Conservation (phyloP, 92 coral and sea anemone species). For the Micromussa lordhowensis region DNA sequence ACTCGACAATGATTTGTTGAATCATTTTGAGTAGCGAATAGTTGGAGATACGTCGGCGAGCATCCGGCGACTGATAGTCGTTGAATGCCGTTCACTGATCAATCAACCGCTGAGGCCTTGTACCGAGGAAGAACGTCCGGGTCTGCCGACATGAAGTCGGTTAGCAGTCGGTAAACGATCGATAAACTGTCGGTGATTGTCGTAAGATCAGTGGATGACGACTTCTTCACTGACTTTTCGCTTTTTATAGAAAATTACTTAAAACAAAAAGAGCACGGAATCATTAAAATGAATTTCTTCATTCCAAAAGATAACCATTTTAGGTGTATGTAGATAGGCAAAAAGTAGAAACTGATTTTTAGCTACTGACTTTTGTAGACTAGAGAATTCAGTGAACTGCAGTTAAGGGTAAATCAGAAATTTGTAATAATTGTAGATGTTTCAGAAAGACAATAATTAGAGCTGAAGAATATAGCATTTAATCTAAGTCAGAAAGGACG, state of each 20-base stretch:
- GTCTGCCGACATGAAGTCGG: not conserved
- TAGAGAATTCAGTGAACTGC: not conserved
- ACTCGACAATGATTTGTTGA: not conserved
- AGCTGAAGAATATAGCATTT: not conserved
- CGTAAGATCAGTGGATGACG: not conserved
- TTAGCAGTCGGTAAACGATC: not conserved
- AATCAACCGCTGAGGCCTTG: not conserved
- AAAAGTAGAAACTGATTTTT: not conserved
- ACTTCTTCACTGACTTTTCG: not conserved
- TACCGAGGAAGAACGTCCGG: not conserved
- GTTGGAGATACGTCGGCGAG: not conserved
- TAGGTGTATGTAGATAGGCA: not conserved
- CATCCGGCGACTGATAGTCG: not conserved
- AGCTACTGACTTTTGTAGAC: not conserved
- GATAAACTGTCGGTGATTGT: not conserved
- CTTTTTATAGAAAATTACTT: not conserved
- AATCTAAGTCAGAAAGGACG: not conserved
- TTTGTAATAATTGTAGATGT: not conserved
- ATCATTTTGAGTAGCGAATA: not conserved
- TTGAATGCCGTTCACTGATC: not conserved
- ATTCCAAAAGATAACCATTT: not conserved
- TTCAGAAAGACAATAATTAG: not conserved
- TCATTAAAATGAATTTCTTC: not conserved
- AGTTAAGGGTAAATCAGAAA: not conserved
- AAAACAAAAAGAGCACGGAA: not conserved